These are phyloP conservation scores for Sternotherus odoratus DNA, from an alignment of 2,797 vertebrate genomes.

Conservation along the genomic window DNA sequence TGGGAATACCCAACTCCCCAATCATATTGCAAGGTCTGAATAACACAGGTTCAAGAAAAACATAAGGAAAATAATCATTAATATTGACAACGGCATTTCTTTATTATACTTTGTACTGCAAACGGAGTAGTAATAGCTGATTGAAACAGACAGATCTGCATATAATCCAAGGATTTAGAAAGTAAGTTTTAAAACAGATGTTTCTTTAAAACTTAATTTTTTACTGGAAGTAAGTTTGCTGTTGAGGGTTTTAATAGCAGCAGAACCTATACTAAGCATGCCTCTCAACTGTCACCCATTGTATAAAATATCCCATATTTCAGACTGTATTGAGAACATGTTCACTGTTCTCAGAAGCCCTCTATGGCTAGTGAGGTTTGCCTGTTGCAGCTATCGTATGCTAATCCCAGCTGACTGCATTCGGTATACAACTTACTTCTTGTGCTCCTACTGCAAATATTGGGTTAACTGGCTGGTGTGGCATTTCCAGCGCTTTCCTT, in stretches of 20 bases:
- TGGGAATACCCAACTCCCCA: no score
- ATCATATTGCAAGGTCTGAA: no score
- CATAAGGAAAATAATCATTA: not conserved
- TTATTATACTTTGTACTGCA: not conserved
- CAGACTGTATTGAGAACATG: not conserved
- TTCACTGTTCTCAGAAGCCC: no score
- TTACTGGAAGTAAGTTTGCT: not conserved
- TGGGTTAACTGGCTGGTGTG: not conserved
- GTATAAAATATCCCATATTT: not conserved
- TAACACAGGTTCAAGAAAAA: no score
- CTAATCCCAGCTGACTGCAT: not conserved
- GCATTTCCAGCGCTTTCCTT: no score
- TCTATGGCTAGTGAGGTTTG: not conserved
- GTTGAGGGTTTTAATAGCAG: not conserved
- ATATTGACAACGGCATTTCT: not conserved
- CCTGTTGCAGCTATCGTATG: not conserved
- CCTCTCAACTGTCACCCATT: not conserved
- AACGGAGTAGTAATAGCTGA: not conserved
- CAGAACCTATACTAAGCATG: not conserved
- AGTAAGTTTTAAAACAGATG: fast-evolving
- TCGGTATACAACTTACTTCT: not conserved
- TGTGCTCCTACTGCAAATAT: not conserved
- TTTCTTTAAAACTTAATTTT: not conserved
- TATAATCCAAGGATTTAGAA: not conserved
- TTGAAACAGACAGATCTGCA: not conserved